Conservation (phyloP, 1,140 invertebrate species). For the Carposina sasakii region DNA sequence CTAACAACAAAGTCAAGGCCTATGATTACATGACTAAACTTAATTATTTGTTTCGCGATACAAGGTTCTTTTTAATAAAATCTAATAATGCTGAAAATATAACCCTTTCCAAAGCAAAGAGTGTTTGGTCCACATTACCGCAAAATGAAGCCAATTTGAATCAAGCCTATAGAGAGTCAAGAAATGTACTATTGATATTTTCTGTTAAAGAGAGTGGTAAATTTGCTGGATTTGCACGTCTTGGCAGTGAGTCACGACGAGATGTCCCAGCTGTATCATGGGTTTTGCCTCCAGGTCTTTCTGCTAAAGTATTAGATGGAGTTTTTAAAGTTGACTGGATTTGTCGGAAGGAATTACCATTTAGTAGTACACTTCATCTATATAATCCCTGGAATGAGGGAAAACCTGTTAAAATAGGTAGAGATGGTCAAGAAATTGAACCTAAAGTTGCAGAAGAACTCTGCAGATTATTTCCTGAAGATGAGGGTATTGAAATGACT, state of each 20-base stretch:
- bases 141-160: constrained; percentile 98
- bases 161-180: constrained; percentile 91
- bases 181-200: constrained; percentile 97
- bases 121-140: constrained; percentile 97
- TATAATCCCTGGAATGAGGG: constrained; percentile 99
- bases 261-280: constrained; percentile 93
- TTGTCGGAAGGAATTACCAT: constrained; percentile 94
- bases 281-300: constrained; percentile 96
- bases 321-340: constrained; percentile 98
- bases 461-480: constrained; percentile 94
- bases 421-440: constrained; percentile 98
- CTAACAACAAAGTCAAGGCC: constrained; percentile 74
- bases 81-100: constrained; percentile 99
- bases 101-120: constrained; percentile 93
- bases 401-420: constrained; percentile 98
- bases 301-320: constrained; percentile 92
- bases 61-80: constrained; percentile 97
- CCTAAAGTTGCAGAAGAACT: constrained; percentile 95
- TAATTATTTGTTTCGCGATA: constrained; percentile 95
- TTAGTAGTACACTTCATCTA: constrained; percentile 92
- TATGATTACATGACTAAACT: constrained; percentile 92
- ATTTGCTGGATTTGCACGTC: constrained; percentile 92
- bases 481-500: constrained; percentile 93
- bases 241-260: constrained; percentile 89
- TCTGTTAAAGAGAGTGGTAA: constrained; percentile 98